Conservation (phyloP, 2,113 vertebrate genomes). For the Sprattus sprattus region DNA sequence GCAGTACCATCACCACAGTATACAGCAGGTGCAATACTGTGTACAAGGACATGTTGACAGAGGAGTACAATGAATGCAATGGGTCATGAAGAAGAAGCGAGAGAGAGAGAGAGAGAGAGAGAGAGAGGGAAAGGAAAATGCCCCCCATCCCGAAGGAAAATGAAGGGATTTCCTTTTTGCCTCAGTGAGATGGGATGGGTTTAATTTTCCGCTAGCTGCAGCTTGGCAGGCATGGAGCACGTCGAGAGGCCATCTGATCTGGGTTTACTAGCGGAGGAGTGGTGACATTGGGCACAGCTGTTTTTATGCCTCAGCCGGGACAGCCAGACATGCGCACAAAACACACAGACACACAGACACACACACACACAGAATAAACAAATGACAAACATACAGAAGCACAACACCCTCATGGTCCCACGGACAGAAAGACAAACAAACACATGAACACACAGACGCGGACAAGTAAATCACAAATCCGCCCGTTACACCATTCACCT, state of each 20-base stretch:
- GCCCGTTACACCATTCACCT: neutral
- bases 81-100: neutral
- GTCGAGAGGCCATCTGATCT: neutral
- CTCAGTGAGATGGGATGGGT: neutral
- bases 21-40: neutral
- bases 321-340: neutral
- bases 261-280: neutral
- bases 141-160: no score
- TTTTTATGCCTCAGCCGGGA: neutral
- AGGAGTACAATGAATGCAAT: neutral
- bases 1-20: neutral
- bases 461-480: neutral
- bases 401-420: neutral
- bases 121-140: neutral
- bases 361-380: neutral
- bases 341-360: neutral
- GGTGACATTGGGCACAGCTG: conserved; percentile 14
- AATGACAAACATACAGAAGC: neutral
- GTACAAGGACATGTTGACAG: neutral
- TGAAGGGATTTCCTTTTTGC: neutral
- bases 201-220: neutral
- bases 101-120: conserved; percentile 3
- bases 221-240: neutral
- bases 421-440: neutral
- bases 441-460: neutral